phyloP scores from a whole-genome alignment of 2,113 vertebrate genomes.

The Zeus faber region DNA sequence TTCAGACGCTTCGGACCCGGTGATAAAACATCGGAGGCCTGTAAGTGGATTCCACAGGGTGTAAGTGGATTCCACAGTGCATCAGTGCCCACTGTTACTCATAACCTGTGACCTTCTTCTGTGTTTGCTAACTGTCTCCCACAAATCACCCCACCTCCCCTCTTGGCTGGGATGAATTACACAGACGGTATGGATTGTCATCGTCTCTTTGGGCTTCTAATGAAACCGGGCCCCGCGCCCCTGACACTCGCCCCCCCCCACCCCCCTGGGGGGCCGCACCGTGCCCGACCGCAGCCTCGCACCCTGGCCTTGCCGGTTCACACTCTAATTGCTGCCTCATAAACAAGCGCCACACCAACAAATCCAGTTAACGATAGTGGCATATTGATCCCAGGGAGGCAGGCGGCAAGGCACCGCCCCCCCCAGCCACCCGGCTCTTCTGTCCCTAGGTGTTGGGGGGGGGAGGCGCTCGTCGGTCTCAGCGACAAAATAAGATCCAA shows the following conservation, averaged over 20 bases:
- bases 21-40: slow-evolving; percentile 56
- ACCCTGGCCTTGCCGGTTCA: slow-evolving; percentile 55
- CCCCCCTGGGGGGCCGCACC: slow-evolving; percentile 29
- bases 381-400: slow-evolving; percentile 69
- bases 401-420: slow-evolving; percentile 18
- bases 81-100: slow-evolving; percentile 47
- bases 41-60: no score
- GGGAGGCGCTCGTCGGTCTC: slow-evolving; percentile 58
- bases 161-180: slow-evolving; percentile 46
- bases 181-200: slow-evolving; percentile 65
- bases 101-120: slow-evolving; percentile 53
- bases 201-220: slow-evolving; percentile 52
- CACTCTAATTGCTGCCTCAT: slow-evolving; percentile 75
- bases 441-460: slow-evolving; percentile 57
- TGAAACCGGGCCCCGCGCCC: slow-evolving; percentile 55
- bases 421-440: slow-evolving; percentile 16
- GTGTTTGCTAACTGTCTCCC: slow-evolving; percentile 44
- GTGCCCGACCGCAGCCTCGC: slow-evolving; percentile 34
- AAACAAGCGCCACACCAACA: slow-evolving; percentile 72
- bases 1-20: no score
- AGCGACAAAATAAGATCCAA: slow-evolving; percentile 75
- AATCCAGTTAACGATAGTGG: slow-evolving; percentile 74
- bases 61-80: slow-evolving; percentile 52
- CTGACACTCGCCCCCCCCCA: slow-evolving; percentile 63
- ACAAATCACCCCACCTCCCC: slow-evolving; percentile 45